Evolutionary conservation across 2,797 vertebrate species (phyloP).

Genomic region (Coracias cyanogaster): DNA sequence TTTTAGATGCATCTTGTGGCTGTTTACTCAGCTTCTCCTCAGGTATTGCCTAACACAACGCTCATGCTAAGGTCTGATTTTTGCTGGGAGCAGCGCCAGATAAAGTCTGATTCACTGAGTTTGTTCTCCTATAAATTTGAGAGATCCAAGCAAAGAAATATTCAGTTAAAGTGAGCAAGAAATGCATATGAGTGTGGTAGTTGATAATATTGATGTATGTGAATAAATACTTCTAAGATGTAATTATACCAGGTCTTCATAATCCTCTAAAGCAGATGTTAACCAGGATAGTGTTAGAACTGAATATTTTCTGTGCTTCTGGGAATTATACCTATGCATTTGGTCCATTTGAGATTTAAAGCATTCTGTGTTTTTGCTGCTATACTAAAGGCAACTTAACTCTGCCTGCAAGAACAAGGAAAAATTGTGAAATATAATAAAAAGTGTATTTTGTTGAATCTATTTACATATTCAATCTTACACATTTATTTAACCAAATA

Average conservation of each 20-base stretch:
- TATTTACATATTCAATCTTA: neutral
- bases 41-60: neutral
- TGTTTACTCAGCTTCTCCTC: neutral
- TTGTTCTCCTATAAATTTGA: neutral
- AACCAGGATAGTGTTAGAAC: neutral
- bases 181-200: neutral
- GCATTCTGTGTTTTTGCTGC: neutral
- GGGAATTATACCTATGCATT: neutral
- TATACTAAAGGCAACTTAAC: neutral
- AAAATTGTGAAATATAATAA: neutral
- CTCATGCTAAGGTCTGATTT: neutral
- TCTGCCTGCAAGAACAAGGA: neutral
- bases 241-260: neutral
- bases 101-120: neutral
- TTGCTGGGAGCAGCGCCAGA: fast-evolving
- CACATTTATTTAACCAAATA: neutral
- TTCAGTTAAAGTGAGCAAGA: neutral
- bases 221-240: neutral
- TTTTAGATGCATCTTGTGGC: neutral
- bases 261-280: neutral
- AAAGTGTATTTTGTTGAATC: neutral
- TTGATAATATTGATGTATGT: neutral
- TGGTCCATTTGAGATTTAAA: neutral
- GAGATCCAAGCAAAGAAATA: neutral
- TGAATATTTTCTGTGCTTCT: neutral